These are phyloP conservation scores for Copsychus sechellarum DNA, from an alignment of 2,113 vertebrate species.

Conservation along the genomic window DNA sequence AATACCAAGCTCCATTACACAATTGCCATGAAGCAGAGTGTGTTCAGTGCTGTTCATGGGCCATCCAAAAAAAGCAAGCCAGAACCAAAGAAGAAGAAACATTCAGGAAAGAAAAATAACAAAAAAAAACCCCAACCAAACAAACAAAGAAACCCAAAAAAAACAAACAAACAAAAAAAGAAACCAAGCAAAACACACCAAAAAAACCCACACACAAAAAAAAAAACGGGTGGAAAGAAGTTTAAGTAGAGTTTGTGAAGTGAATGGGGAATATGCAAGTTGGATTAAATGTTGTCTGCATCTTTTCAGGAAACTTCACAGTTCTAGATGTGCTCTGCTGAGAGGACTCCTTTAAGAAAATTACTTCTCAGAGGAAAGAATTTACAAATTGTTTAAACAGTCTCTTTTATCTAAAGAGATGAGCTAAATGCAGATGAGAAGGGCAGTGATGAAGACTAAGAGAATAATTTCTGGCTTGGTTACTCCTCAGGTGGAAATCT, in stretches of 20 bases:
- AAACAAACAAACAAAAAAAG: neutral
- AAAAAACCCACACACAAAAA: no score
- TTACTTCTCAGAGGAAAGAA: neutral
- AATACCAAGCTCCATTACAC: rapidly evolving
- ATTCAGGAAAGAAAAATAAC: neutral
- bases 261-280: neutral
- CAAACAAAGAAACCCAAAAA: neutral
- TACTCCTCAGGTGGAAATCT: neutral
- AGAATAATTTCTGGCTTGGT: neutral
- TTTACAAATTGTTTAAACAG: neutral
- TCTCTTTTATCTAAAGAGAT: neutral
- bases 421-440: neutral
- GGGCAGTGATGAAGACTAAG: neutral
- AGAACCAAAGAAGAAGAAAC: neutral
- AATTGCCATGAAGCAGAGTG: rapidly evolving
- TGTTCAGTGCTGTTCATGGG: neutral
- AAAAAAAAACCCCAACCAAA: no score
- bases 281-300: neutral
- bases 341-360: neutral
- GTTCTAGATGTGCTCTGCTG: neutral
- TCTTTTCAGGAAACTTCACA: neutral
- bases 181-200: no score
- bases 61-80: neutral
- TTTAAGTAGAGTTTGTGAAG: neutral
- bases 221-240: rapidly evolving